Percentiles rank a stretch among this genome's conserved stretches.
Evolutionary conservation across 2,113 vertebrate genomes (phyloP).

Genomic region (Aspiorhynchus laticeps): DNA sequence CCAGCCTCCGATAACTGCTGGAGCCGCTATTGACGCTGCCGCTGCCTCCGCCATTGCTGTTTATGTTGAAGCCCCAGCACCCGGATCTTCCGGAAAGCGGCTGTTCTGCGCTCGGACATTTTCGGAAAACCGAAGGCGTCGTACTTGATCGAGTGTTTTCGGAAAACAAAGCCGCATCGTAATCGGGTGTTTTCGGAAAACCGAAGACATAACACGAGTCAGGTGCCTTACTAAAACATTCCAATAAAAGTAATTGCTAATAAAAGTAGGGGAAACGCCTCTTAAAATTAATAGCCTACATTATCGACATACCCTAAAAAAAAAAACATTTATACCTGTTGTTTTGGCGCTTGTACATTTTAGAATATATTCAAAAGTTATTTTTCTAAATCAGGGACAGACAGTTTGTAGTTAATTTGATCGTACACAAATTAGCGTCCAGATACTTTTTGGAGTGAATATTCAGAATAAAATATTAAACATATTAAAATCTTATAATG

Average conservation of each 20-base stretch:
- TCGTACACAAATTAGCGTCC: background rate
- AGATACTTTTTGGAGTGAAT: background rate
- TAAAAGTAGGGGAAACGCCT: background rate
- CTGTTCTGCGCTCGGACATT: slow-evolving; percentile 61
- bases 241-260: background rate
- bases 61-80: slow-evolving; percentile 75
- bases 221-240: background rate
- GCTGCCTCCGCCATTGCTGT: slow-evolving; percentile 86
- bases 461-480: background rate
- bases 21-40: slow-evolving; percentile 72
- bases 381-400: background rate
- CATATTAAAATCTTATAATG: background rate
- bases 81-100: slow-evolving; percentile 78
- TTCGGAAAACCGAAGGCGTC: slow-evolving; percentile 45
- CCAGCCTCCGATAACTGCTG: slow-evolving; percentile 76
- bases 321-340: background rate
- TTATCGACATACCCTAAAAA: background rate
- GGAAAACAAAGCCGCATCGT: background rate
- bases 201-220: background rate
- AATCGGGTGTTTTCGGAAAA: background rate
- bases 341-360: background rate
- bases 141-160: slow-evolving; percentile 34
- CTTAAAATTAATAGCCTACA: background rate
- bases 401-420: background rate
- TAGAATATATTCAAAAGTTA: too few species aligned